Conservation (phyloP, 2,888 invertebrate species). For the Tipula confusa region DNA sequence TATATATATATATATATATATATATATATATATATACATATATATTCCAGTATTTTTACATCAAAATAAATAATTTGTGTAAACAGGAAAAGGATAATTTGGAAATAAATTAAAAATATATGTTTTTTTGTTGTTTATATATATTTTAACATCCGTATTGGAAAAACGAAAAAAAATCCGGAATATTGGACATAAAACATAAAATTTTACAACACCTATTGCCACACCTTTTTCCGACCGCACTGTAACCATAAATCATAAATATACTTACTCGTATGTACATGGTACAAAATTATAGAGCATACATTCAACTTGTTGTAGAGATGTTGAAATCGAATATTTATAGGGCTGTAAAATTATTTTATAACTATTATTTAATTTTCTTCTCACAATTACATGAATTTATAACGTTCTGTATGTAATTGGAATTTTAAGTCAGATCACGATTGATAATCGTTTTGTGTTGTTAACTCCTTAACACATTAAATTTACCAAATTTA, state of each 20-base stretch:
- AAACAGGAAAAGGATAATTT: constrained; percentile 20
- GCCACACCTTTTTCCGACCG: constrained; percentile 25
- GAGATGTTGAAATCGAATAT: neutral
- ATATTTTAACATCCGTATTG: neutral
- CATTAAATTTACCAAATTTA: neutral
- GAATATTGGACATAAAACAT: neutral
- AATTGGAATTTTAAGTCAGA: neutral
- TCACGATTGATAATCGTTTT: neutral
- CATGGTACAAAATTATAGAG: neutral
- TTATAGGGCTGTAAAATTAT: neutral
- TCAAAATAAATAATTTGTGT: constrained; percentile 20
- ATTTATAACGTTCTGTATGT: neutral
- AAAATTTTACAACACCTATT: neutral
- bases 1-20: no score
- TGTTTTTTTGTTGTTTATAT: no score
- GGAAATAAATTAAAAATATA: neutral
- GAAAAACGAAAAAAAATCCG: neutral
- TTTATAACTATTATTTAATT: neutral
- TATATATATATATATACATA: no score
- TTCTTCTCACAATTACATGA: neutral
- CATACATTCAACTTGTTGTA: neutral
- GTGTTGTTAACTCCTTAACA: neutral
- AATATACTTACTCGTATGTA: neutral
- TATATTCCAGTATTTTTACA: neutral
- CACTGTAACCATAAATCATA: neutral